Conservation (phyloP, 2,888 invertebrate species). For the Nomada fucata region DNA sequence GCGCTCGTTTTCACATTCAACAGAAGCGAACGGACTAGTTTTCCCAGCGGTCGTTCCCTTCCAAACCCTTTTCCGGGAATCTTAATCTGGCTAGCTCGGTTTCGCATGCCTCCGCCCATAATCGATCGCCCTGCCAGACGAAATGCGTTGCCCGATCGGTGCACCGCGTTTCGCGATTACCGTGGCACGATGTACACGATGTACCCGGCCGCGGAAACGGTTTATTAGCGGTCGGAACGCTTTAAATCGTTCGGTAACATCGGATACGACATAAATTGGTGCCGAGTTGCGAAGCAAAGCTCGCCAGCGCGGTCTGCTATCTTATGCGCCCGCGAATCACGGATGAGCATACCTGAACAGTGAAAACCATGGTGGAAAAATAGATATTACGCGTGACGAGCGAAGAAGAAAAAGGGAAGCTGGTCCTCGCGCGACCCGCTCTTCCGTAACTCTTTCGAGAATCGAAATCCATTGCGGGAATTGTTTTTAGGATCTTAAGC, state of each 20-base stretch:
- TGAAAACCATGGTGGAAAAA: too few relatives aligned
- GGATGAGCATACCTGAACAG: too few relatives aligned
- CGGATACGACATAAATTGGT: conserved; percentile 69
- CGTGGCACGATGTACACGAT: conserved; percentile 6
- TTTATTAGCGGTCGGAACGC: conserved; percentile 66
- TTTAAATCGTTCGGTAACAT: conserved; percentile 67
- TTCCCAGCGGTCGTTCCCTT: conserved; percentile 5
- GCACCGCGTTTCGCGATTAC: conserved; percentile 34
- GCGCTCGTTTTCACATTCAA: conserved; percentile 23
- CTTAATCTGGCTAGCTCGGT: conserved; percentile 3
- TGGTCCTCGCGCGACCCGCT: too few relatives aligned
- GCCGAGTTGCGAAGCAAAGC: conserved; percentile 24
- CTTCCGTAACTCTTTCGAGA: too few relatives aligned
- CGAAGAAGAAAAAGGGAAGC: too few relatives aligned
- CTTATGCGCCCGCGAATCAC: too few relatives aligned
- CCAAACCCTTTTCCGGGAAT: conserved; percentile 16
- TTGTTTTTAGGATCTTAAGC: too few relatives aligned
- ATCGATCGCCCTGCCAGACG: conserved; percentile 48
- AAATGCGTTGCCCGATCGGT: conserved; percentile 18
- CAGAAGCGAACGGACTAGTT: conserved; percentile 13
- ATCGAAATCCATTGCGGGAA: too few relatives aligned
- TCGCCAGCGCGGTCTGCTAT: too few relatives aligned
- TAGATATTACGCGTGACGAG: too few relatives aligned
- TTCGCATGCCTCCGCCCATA: conserved; percentile 8
- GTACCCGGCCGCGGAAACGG: conserved; percentile 52